Percentiles rank a stretch among this genome's conserved stretches.
phyloP scores from a whole-genome alignment of 2,888 invertebrate species.

The Caenorhabditis imperialis region DNA sequence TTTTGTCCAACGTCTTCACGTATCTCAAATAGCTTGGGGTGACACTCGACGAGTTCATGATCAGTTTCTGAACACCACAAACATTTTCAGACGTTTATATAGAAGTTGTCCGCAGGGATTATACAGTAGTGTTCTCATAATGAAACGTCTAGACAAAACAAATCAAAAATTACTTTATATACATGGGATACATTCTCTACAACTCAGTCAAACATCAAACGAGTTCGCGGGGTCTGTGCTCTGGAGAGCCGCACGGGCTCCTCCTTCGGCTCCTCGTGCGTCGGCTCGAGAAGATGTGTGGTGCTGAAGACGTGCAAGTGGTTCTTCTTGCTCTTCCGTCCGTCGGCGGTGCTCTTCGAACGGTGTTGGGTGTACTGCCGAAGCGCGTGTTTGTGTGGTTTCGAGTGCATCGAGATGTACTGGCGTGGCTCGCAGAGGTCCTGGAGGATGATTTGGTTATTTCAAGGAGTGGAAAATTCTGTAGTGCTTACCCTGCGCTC shows the following conservation, averaged over 20 bases:
- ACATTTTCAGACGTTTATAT: too few species aligned
- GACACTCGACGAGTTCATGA: too few species aligned
- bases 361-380: conserved; percentile 49
- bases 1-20: conserved; percentile 19
- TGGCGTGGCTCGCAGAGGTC: conserved; percentile 39
- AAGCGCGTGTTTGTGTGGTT: conserved; percentile 37
- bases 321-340: conserved; percentile 22
- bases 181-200: too few species aligned
- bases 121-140: too few species aligned
- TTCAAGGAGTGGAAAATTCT: too few species aligned
- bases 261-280: conserved; percentile 6
- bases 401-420: conserved; percentile 49
- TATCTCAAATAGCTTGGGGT: conserved; percentile 14
- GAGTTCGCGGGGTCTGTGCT: conserved; percentile 19
- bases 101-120: too few species aligned
- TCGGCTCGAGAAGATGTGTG: conserved; percentile 12
- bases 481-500: conserved; percentile 8
- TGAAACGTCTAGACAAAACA: too few species aligned
- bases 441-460: too few species aligned
- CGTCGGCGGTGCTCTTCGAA: conserved; percentile 36
- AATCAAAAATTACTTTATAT: too few species aligned
- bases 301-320: conserved; percentile 30
- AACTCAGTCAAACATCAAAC: conserved; percentile 12
- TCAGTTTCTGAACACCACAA: too few species aligned
- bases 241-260: neutral